phyloP scores from a whole-genome alignment of 1,140 invertebrate species.

The Rhynchophorus ferrugineus region DNA sequence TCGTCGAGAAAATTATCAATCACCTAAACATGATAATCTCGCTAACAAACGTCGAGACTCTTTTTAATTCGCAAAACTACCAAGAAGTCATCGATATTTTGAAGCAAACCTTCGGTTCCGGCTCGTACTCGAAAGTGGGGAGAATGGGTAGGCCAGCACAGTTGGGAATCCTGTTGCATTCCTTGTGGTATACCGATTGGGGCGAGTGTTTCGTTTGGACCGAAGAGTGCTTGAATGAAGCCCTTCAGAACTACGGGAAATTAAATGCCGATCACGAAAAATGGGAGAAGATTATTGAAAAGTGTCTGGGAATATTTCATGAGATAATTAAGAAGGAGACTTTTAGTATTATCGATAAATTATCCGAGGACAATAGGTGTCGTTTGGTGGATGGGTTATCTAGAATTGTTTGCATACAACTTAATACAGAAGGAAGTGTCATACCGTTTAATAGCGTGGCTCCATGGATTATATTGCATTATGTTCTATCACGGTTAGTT shows the following conservation, averaged over 20 bases:
- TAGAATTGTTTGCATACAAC: constrained; percentile 63
- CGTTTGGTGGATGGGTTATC: constrained; percentile 69
- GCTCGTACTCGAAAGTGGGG: constrained; percentile 34
- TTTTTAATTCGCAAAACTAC: constrained; percentile 56
- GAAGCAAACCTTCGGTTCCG: constrained; percentile 46
- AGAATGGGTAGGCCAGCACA: constrained; percentile 47
- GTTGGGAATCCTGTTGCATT: constrained; percentile 59
- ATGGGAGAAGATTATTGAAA: constrained; percentile 58
- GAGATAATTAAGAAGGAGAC: constrained; percentile 56
- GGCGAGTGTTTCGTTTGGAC: constrained; percentile 69
- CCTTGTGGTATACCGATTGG: constrained; percentile 53
- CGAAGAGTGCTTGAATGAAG: constrained; percentile 57
- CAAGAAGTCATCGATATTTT: constrained; percentile 57
- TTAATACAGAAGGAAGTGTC: constrained; percentile 58
- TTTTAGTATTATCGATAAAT: constrained; percentile 45
- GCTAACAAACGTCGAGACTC: constrained; percentile 47
- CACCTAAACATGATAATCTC: constrained; percentile 49
- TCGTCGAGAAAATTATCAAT: constrained; percentile 43
- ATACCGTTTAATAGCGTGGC: constrained; percentile 63
- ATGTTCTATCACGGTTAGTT: constrained; percentile 59
- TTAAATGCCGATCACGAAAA: constrained; percentile 39
- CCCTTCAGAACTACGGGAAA: constrained; percentile 43
- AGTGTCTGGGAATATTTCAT: constrained; percentile 59
- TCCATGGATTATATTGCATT: constrained; percentile 81
- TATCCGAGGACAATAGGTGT: constrained; percentile 48